Conservation (phyloP, 2,888 invertebrate species). For the Drosophila atripex region DNA sequence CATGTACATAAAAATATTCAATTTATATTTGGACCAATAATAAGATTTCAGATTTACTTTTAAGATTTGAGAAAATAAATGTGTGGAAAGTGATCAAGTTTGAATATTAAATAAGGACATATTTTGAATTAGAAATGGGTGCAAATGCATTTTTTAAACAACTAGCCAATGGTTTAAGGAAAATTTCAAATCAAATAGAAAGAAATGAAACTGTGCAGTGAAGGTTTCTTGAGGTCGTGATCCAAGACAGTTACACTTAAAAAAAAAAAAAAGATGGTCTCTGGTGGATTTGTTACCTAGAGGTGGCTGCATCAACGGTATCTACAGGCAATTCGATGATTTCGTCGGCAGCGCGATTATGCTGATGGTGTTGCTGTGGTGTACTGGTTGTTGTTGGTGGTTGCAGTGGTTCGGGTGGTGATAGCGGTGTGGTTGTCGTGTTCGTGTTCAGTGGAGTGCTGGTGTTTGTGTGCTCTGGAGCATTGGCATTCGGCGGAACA, state of each 20-base stretch:
- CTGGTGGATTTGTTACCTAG: slow-evolving; percentile 74
- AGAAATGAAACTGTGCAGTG: slow-evolving; percentile 4
- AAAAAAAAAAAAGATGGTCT: neutral
- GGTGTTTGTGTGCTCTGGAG: slow-evolving; percentile 50
- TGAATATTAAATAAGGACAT: neutral
- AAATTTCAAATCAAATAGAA: slow-evolving; percentile 1
- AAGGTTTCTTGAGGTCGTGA: neutral
- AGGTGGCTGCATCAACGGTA: slow-evolving; percentile 76
- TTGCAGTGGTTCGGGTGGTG: slow-evolving; percentile 69
- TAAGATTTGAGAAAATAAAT: neutral
- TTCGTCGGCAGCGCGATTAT: slow-evolving; percentile 64
- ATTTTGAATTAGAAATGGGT: neutral
- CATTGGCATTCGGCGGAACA: slow-evolving; percentile 41
- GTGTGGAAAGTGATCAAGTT: neutral
- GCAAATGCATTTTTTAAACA: neutral
- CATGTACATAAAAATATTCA: slow-evolving; percentile 8
- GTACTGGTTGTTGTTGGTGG: slow-evolving; percentile 76
- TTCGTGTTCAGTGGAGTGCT: slow-evolving; percentile 69
- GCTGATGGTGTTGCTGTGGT: slow-evolving; percentile 66
- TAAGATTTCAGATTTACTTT: slow-evolving; percentile 1
- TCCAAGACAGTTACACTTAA: neutral
- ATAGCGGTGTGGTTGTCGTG: slow-evolving; percentile 73
- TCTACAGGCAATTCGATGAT: slow-evolving; percentile 81
- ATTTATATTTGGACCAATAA: slow-evolving; percentile 13
- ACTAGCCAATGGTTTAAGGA: neutral